A percentile compares a stretch with the other conserved stretches of the same genome.
Evolutionary conservation across 2,113 vertebrate species (phyloP).

Genomic region (Psittacus erithacus): DNA sequence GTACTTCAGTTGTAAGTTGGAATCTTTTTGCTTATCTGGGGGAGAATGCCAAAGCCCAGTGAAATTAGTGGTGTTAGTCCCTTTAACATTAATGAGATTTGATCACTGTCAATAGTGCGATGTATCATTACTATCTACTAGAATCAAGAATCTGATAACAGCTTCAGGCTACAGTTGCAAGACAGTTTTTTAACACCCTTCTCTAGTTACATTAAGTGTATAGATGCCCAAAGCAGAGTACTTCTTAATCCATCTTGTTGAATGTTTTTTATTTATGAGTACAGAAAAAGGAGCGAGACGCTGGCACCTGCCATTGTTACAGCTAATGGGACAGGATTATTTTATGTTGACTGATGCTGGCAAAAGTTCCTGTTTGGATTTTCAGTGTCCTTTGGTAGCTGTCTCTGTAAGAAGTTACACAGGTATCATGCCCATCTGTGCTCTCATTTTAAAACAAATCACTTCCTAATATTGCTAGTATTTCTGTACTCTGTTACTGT

Average conservation of each 20-base stretch:
- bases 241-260: background rate
- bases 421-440: background rate
- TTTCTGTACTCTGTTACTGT: background rate
- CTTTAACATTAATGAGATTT: background rate
- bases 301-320: background rate
- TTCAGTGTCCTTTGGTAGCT: background rate
- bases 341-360: background rate
- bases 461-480: background rate
- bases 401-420: background rate
- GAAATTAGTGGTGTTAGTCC: background rate
- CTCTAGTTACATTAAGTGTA: background rate
- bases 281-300: background rate
- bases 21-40: background rate
- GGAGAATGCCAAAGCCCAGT: background rate
- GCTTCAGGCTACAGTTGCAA: background rate
- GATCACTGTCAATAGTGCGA: background rate
- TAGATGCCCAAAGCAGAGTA: background rate
- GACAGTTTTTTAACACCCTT: background rate
- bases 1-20: background rate
- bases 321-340: background rate
- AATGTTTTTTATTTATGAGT: conserved; percentile 15
- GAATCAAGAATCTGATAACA: conserved; percentile 2
- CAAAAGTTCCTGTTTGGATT: background rate
- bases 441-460: background rate
- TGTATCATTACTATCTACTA: background rate